These are phyloP conservation scores for Anthoptus insignis DNA, from an alignment of 2,888 invertebrate species.

Conservation along the genomic window DNA sequence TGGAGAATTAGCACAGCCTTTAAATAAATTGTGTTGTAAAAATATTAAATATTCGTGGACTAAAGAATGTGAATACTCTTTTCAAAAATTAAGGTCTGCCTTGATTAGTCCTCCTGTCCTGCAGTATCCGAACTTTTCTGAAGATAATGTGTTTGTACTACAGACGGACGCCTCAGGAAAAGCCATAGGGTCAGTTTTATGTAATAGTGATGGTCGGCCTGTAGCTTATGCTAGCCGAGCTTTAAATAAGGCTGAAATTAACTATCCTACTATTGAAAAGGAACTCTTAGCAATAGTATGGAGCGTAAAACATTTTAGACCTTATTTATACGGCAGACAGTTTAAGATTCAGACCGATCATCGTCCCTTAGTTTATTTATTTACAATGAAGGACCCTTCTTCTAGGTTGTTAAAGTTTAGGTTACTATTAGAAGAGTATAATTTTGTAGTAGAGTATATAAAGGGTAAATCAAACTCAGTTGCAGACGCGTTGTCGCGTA, in stretches of 20 bases:
- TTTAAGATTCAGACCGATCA: constrained; percentile 35
- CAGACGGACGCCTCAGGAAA: not conserved
- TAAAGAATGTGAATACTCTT: not conserved
- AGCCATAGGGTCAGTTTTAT: not conserved
- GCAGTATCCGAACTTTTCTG: not conserved
- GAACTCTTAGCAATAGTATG: not conserved
- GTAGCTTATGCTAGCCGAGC: not conserved
- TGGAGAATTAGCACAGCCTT: not conserved
- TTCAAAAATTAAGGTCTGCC: not conserved
- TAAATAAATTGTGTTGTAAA: not conserved
- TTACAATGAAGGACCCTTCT: not conserved
- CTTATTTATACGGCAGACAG: constrained; percentile 39
- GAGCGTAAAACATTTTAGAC: constrained; percentile 38
- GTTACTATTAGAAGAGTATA: too few relatives aligned
- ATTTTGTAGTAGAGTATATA: constrained; percentile 39
- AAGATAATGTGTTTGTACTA: not conserved
- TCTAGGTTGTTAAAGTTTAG: not conserved
- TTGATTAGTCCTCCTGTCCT: not conserved
- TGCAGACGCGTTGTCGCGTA: constrained; percentile 41
- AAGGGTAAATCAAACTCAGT: constrained; percentile 39
- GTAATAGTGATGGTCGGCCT: not conserved
- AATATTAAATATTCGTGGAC: not conserved
- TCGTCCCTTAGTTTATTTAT: not conserved
- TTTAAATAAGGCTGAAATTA: not conserved
- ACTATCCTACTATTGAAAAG: not conserved